Base-by-base conservation (phyloP, 2,797 vertebrate species). In the Channallabes apus region DNA sequence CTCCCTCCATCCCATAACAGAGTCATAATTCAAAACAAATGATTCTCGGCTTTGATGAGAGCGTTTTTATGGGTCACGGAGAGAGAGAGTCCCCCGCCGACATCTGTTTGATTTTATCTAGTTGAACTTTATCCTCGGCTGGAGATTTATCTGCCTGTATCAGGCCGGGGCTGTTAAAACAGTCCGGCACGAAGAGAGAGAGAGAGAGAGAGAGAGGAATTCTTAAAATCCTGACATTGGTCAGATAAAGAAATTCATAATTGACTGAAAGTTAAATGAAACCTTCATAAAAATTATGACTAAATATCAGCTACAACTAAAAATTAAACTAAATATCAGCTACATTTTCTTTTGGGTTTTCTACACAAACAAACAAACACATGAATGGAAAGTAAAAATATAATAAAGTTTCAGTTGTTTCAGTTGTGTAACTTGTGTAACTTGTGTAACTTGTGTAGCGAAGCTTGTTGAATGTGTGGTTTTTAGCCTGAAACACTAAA, bases 51-150 rank as follows among this genome's bases (percentile, higher is more conserved):
- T 97, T 99, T 99, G 98, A 99, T 98, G 98, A 96, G 96, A 98
- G 96, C 95, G 96, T 96, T 98, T 99, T 98, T 97, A 97, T 97
- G 96, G 97, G 96, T 98, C 97, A 97, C 93, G 93, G 94, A 97
- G 96, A 97, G 97, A 97, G 93, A 88, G 90, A 38, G 76, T 92
- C 96, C 96, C 96, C 94, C 82, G 93, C 97, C 94, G 96, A 99
- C 98, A 99, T 99, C 98, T 99, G 98, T 98, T 99, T 98, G 97
- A 99, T 98, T 99, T 99, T 98, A 99, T 99, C 98, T 97, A 95
- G 95, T 96, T 99, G 97, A 99, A 99, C 98, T 99, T 98, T 99
- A 97, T 99, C 97, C 97, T 95, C 95, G 88, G 94, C 95, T 93
- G 93, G 96, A 97, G 97, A 98, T 98, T 97, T 99, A 99, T 97